These are phyloP conservation scores for Orbicella faveolata DNA, from an alignment of 64 coral and sea anemone species.

Conservation along the genomic window DNA sequence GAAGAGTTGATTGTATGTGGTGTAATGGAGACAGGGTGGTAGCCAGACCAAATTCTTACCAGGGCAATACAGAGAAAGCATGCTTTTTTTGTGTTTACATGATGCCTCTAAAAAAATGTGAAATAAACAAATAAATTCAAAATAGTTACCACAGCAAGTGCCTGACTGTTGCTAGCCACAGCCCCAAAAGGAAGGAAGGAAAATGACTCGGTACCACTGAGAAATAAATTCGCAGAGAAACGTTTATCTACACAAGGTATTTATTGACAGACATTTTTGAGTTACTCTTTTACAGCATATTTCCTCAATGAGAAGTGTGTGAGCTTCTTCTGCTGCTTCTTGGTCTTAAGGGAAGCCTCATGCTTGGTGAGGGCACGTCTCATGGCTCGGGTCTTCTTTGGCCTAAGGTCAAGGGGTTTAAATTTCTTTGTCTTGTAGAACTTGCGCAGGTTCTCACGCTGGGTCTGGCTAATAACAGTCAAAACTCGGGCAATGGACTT, in stretches of 20 bases:
- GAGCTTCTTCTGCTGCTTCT: slow-evolving; percentile 94
- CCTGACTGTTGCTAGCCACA: too few species aligned
- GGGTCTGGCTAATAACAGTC: slow-evolving; percentile 94
- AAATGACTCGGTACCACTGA: too few species aligned
- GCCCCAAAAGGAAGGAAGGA: too few species aligned
- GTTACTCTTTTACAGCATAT: slow-evolving; percentile 99
- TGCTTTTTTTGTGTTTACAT: too few species aligned
- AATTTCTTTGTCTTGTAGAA: slow-evolving; percentile 97
- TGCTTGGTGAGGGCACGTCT: slow-evolving; percentile 82
- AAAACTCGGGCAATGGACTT: slow-evolving; percentile 98
- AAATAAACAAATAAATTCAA: too few species aligned
- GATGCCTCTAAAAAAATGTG: too few species aligned
- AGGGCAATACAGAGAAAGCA: too few species aligned
- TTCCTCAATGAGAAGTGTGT: slow-evolving; percentile 88
- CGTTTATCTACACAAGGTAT: slow-evolving; percentile 9
- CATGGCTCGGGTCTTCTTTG: slow-evolving; percentile 95
- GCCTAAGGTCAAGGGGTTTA: slow-evolving; percentile 86
- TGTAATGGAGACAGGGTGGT: too few species aligned
- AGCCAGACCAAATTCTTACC: too few species aligned
- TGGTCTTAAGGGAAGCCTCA: slow-evolving; percentile 80
- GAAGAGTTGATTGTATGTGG: too few species aligned
- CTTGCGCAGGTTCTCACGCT: slow-evolving; percentile 94
- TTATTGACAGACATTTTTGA: slow-evolving; percentile 22
- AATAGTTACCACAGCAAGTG: too few species aligned
- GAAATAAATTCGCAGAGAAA: neutral